Base-by-base conservation (phyloP, 2,888 invertebrate genomes). In the Elysia crispata region DNA sequence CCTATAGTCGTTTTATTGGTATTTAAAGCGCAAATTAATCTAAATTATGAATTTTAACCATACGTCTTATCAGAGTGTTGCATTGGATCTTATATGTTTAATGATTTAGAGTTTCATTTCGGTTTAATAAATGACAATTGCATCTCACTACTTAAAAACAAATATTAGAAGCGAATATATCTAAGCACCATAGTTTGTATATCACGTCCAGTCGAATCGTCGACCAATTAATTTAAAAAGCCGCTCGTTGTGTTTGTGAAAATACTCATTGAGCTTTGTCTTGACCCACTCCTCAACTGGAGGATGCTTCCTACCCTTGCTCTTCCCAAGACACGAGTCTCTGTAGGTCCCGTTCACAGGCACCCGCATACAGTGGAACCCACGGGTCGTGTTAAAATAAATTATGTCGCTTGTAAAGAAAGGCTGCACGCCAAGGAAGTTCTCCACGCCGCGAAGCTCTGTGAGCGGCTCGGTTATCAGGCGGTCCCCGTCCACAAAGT, bases 321-420 rank as follows among this genome's bases (percentile, higher is more conserved):
- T 97, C 94, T 94, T 97, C 94, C 97, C 96, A 77, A 98, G 93
- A 92, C 98, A 98, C 3, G 41, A 41, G 41, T 41, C 41, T 90
- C 96, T 96, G 92, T 96, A 95, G 13, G 76, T 67, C 1, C 83
- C 84, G 0, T 79, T 83, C 89, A 96, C 94, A 86, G 90, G 41
- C 92, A 96, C 95, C 89, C 97, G 70, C 93, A 97, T 95, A 89
- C 98, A 98, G 93, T 96, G 98, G 93, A 99, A 97, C 81, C 98
- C 97, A 92, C 98, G 97, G 23, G 97, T 97, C 93, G 96, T 95
- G 93, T 99, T 98, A 93, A 97, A 99, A 93, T 98, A 97, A 93
- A 99, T 97, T 93, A 97, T 97, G 92, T 96, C 96, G 49, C 87
- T 83, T 20, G 87, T 87, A 15, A 92, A 85, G 76, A 82, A 76